Percentiles rank a stretch among this genome's conserved stretches.
Conservation (phyloP, 2,888 invertebrate species). For the Drosophila planitibia region DNA sequence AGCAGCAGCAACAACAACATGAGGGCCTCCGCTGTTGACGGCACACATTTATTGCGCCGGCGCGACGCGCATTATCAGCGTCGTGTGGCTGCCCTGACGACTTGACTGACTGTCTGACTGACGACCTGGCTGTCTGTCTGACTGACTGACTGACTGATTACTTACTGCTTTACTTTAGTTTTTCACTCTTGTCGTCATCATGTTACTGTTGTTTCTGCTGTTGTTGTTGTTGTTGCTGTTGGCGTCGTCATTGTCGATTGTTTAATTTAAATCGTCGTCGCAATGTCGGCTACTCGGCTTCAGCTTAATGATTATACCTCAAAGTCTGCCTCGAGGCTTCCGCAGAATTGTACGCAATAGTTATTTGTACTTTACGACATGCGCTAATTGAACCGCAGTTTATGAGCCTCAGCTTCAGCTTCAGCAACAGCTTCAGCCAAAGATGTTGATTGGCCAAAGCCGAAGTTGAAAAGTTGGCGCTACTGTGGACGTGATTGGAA, state of each 20-base stretch:
- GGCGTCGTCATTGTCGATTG: constrained; percentile 70
- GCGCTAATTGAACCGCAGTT: constrained; percentile 75
- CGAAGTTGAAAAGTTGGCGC: constrained; percentile 61
- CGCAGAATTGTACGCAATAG: constrained; percentile 70
- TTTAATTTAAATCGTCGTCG: constrained; percentile 77
- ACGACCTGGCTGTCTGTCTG: constrained; percentile 33
- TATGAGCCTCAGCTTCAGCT: constrained; percentile 51
- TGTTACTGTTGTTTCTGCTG: constrained; percentile 27
- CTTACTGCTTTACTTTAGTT: constrained; percentile 72
- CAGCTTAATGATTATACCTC: constrained; percentile 69
- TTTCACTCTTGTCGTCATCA: constrained; percentile 69
- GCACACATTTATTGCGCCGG: constrained; percentile 80
- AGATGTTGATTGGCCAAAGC: constrained; percentile 59
- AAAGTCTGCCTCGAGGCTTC: constrained; percentile 50
- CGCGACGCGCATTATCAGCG: constrained; percentile 77
- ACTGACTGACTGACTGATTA: constrained; percentile 35
- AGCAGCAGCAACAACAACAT: constrained; percentile 47
- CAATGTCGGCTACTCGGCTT: constrained; percentile 64
- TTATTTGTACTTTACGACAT: constrained; percentile 79
- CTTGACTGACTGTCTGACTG: constrained; percentile 40
- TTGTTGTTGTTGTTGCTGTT: constrained; percentile 24
- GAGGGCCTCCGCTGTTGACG: constrained; percentile 67
- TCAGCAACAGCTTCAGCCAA: constrained; percentile 30
- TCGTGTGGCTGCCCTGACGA: constrained; percentile 69
- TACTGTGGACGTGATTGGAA: constrained; percentile 55